Conservation (phyloP, 2,888 invertebrate genomes). For the Parascotia fuliginaria region DNA sequence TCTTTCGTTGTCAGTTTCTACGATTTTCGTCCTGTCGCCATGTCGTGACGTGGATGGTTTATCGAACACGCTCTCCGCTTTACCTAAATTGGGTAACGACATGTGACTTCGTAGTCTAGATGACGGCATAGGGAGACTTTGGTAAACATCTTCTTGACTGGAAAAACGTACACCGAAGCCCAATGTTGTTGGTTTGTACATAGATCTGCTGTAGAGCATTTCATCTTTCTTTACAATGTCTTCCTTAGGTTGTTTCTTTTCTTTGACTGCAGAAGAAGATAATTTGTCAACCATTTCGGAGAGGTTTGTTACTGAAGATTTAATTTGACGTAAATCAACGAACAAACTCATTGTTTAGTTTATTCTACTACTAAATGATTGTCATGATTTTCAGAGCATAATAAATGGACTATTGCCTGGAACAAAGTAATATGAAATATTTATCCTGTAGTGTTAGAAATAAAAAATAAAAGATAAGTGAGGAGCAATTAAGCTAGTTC, state of each 20-base stretch:
- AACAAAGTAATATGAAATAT: constrained; percentile 26
- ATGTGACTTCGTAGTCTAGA: constrained; percentile 77
- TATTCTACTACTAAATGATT: constrained; percentile 2
- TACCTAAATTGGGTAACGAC: constrained; percentile 80
- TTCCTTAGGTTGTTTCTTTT: constrained; percentile 55
- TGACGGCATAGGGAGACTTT: constrained; percentile 78
- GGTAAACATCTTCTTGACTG: constrained; percentile 78
- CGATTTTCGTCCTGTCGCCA: constrained; percentile 64
- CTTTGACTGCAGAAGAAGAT: constrained; percentile 65
- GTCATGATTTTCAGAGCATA: constrained; percentile 36
- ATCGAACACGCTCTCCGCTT: constrained; percentile 64
- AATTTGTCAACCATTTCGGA: constrained; percentile 82
- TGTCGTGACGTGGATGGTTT: constrained; percentile 56
- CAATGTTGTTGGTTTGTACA: constrained; percentile 75
- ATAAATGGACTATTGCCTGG: constrained; percentile 17
- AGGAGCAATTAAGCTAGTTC: no score
- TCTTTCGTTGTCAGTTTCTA: constrained; percentile 72
- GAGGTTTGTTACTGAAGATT: constrained; percentile 78
- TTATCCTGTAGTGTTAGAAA: not conserved
- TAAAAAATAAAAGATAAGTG: no score
- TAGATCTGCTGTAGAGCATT: constrained; percentile 62
- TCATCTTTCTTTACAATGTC: constrained; percentile 61
- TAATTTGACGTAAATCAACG: constrained; percentile 80
- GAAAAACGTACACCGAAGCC: constrained; percentile 81
- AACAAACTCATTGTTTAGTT: constrained; percentile 75